Evolutionary conservation across 2,888 invertebrate species (phyloP), one percentile per base, ranked within the genome.

Genomic region (Boloria euphrosyne): DNA sequence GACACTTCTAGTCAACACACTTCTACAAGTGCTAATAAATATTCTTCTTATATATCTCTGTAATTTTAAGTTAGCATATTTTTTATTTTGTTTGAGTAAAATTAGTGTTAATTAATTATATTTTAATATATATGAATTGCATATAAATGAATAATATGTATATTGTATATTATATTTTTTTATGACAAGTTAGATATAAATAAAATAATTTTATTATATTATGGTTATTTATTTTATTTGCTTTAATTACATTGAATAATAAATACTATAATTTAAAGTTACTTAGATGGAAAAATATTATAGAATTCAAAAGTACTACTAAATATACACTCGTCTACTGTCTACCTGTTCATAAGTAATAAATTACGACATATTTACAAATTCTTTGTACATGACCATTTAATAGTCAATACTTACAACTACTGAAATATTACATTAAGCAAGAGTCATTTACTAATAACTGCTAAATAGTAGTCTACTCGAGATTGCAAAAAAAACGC

Each of bases 1-100:
- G 90, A 90, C 47, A 71, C 82, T 4, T 68, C 80, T 44, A 81
- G 69, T 76, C 89, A 85, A 65, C 77, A 81, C 63, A 71, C 84
- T 31, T 70, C 85, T 47, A 60, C 85, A 31, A 69, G 83, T 44
- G 74, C 78, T 18, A 86, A 74, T 75, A 90, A 90, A 72, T 89
- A 80, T 76, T 85, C 87, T 7, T 87, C 90, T 0, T 91, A 89
- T 52, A 89, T 90, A 69, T 80, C 90, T 59, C 82, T 91, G 76
- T 91, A 81, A 81, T 57, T 63, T 54, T 22, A 18, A 0, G 22
- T n/a, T n/a, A 22, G 1, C 43, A 13, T 54, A 3, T 54, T 46
- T 14, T 18, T 13, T 22, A 46, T 46, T 10, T 22, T 46, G 22
- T 57, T n/a, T 57, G n/a, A 22, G 18, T 4, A 22, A 57, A 46